Evolutionary conservation across 2,797 vertebrate genomes (phyloP).

Genomic region (Garrulus glandarius): DNA sequence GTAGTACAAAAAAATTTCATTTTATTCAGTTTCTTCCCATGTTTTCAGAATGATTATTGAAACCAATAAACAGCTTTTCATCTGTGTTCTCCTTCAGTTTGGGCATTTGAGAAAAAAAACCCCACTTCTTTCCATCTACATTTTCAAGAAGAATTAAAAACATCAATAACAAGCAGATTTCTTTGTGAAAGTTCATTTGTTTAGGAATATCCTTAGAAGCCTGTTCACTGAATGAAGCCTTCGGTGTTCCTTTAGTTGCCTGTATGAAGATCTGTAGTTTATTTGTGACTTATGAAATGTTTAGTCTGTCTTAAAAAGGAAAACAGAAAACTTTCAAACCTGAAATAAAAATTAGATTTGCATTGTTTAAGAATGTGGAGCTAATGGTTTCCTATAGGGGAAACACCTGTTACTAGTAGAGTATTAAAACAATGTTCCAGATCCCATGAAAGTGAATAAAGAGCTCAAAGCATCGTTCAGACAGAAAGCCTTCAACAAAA

Average conservation of each 20-base stretch:
- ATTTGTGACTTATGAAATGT: neutral
- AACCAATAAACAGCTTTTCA: neutral
- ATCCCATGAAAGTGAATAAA: slow-evolving; percentile 50
- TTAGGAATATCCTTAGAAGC: neutral
- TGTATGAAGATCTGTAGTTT: neutral
- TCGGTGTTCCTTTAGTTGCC: neutral
- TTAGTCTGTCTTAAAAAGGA: neutral
- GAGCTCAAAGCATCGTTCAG: slow-evolving; percentile 57
- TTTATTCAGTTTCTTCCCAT: neutral
- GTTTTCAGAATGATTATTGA: neutral
- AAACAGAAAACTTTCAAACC: neutral
- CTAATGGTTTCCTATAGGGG: slow-evolving; percentile 31
- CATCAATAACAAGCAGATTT: neutral
- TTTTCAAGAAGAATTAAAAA: neutral
- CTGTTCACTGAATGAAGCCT: neutral
- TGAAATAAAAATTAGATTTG: slow-evolving; percentile 43
- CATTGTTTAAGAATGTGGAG: slow-evolving; percentile 51
- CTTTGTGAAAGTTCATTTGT: neutral
- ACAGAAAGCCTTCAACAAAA: slow-evolving; percentile 48
- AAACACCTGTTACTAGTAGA: slow-evolving; percentile 58
- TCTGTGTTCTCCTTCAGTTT: neutral
- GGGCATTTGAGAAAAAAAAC: neutral
- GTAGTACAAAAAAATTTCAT: neutral
- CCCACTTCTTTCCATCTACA: rapidly evolving
- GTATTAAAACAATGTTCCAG: slow-evolving; percentile 38